Evolutionary conservation across 2,113 vertebrate species (phyloP), one percentile per base, ranked within the genome.

Genomic region (Toxotes jaculatrix): DNA sequence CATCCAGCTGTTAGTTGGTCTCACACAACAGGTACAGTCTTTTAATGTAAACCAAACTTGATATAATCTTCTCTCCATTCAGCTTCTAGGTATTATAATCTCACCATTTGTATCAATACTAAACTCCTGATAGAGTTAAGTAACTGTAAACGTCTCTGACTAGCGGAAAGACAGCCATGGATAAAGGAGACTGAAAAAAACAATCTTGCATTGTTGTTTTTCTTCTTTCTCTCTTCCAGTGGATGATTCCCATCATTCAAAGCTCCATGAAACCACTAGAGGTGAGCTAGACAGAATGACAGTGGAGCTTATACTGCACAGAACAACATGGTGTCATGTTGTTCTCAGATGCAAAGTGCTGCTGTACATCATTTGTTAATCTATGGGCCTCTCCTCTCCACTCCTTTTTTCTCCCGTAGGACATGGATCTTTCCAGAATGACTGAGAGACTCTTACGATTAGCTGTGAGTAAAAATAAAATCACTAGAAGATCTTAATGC

Each of bases 261-360:
- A 98, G 97, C 89, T 98, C 97, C 71, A 98, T 98, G 97, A 97
- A 98, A 79, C 97, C 97, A 13, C 95, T 98, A 21, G 95, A 96
- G 95, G 97, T 98, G 89, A 93, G 93, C 5, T 36, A 11, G 11
- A 27, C 27, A 66, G 36, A 51, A 36, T 42, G 19, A 45, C 31
- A n/a, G 27, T 38, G 27, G 38, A 8, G 4, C 60, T 57, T 7
- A 19, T 5, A 10, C 9, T 21, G 6, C 9, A 57, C 19, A 19
- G 45, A 45, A 4, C 27, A 32, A 17, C 19, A 16, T 14, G 7
- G 3, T 0, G 16, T 23, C 27, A 6, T 42, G 10, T 34, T 32
- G 51, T 47, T 66, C 47, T 65, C 16, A 43, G 40, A 36, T 60
- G 21, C 34, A 8, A 69, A 74, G 43, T 32, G 14, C 14, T 32